A percentile compares a stretch with the other conserved stretches of the same genome.
Conservation (phyloP, 2,888 invertebrate species). For the Ptilodon capucinus region DNA sequence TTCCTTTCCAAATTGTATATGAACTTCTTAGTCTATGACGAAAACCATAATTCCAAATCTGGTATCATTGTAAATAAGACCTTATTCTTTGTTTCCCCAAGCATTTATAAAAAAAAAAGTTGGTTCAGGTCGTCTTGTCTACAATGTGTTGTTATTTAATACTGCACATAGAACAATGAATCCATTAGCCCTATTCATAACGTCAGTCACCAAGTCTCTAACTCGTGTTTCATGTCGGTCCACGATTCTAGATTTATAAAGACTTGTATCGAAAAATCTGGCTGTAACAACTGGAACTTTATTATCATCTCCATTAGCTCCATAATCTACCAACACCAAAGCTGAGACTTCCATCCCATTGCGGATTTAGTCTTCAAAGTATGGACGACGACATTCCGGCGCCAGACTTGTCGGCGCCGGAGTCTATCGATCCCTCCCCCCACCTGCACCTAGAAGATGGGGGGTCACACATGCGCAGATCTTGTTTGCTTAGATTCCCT, state of each 20-base stretch:
- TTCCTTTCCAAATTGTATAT: too few relatives aligned
- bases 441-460: conserved; percentile 14
- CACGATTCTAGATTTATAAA: not conserved
- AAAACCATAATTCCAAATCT: too few relatives aligned
- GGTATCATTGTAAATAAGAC: too few relatives aligned
- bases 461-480: conserved; percentile 55
- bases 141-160: not conserved
- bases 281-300: not conserved
- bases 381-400: conserved; percentile 37
- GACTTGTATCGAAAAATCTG: not conserved
- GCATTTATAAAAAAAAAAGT: too few relatives aligned
- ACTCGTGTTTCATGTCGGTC: not conserved
- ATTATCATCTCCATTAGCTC: not conserved
- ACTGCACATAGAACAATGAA: not conserved
- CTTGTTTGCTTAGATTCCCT: conserved; percentile 60
- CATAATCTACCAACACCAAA: not conserved
- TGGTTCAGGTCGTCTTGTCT: too few relatives aligned
- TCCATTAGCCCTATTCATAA: not conserved
- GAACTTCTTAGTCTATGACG: too few relatives aligned
- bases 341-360: conserved; percentile 7
- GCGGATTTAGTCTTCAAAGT: not conserved
- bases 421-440: conserved; percentile 64
- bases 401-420: conserved; percentile 77
- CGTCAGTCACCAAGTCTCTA: not conserved
- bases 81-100: too few relatives aligned